Evolutionary conservation across 2,888 invertebrate species (phyloP).

Genomic region (Dryocosmus kuriphilus): DNA sequence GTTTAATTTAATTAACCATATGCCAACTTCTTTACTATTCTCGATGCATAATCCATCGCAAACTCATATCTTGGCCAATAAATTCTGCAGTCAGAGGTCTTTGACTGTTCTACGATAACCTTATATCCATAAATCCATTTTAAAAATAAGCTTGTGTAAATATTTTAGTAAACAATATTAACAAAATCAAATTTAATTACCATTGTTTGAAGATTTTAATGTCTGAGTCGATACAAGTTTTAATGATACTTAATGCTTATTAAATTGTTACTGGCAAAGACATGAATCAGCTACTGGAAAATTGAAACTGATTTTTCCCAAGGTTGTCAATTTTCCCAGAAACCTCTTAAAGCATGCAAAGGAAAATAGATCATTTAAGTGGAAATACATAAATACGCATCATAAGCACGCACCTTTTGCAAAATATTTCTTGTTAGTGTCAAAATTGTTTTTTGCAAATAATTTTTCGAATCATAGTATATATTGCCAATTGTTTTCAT

Average conservation of each 20-base stretch:
- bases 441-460: too few relatives aligned
- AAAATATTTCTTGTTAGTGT: too few relatives aligned
- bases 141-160: too few relatives aligned
- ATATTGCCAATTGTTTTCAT: too few relatives aligned
- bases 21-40: background rate
- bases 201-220: too few relatives aligned
- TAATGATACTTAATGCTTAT: too few relatives aligned
- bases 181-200: too few relatives aligned
- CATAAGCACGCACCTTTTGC: background rate
- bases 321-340: constrained; percentile 27
- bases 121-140: background rate
- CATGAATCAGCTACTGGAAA: background rate
- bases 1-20: background rate
- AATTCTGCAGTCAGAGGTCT: background rate
- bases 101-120: background rate
- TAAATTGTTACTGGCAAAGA: background rate
- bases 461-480: too few relatives aligned
- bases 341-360: background rate
- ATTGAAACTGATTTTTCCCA: constrained; percentile 4
- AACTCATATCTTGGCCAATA: background rate
- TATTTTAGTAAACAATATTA: too few relatives aligned
- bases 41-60: background rate
- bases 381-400: background rate
- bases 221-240: too few relatives aligned
- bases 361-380: background rate